These are phyloP conservation scores for Dione juno DNA, from an alignment of 2,888 invertebrate species.

Conservation along the genomic window DNA sequence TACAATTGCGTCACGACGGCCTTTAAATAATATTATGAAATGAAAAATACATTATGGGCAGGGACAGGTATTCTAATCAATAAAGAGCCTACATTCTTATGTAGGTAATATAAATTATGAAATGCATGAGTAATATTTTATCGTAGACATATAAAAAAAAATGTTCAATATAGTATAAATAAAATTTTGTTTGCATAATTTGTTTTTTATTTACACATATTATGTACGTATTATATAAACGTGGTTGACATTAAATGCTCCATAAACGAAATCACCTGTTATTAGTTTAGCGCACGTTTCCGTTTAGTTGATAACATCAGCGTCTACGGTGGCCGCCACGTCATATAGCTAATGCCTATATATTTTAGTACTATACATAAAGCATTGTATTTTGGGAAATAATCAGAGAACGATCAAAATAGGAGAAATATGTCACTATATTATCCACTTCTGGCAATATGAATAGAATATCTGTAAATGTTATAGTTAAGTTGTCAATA, in stretches of 20 bases:
- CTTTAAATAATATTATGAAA: no score
- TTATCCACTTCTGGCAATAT: neutral
- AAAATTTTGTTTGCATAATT: neutral
- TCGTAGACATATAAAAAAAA: no score
- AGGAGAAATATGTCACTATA: neutral
- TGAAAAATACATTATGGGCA: no score
- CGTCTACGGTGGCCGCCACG: conserved; percentile 15
- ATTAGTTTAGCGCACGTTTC: conserved; percentile 18
- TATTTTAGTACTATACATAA: conserved; percentile 7
- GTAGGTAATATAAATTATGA: neutral
- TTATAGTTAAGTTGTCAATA: no score
- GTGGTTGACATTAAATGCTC: neutral
- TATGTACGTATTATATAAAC: neutral
- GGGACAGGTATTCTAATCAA: no score
- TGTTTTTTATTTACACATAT: neutral
- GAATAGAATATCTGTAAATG: no score
- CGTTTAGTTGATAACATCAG: conserved; percentile 29
- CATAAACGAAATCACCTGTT: conserved; percentile 23
- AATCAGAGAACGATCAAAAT: no score
- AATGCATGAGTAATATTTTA: no score
- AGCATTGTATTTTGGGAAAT: no score
- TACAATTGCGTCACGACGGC: no score
- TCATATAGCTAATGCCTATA: neutral
- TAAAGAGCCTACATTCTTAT: no score
- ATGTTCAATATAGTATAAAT: no score